A percentile compares a stretch with the other conserved stretches of the same genome.
phyloP scores from a whole-genome alignment of 2,113 vertebrate genomes.

The Salvator merianae region DNA sequence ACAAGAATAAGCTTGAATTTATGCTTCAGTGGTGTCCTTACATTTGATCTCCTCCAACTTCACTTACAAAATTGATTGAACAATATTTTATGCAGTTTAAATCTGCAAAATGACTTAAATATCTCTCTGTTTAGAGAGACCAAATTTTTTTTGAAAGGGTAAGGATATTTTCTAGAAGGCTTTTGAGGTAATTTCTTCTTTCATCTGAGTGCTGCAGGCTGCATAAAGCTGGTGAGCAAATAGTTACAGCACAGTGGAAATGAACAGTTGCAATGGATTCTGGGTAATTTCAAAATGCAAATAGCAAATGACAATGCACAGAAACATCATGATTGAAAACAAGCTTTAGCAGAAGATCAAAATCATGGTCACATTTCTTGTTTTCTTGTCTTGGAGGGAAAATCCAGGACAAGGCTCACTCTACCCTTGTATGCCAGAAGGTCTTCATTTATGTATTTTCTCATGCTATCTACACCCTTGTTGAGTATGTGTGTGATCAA shows the following conservation, averaged over 20 bases:
- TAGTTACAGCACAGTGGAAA: background rate
- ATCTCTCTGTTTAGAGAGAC: background rate
- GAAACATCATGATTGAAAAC: background rate
- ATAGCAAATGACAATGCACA: background rate
- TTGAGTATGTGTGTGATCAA: too few relatives aligned
- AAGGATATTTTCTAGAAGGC: background rate
- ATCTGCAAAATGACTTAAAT: constrained; percentile 23
- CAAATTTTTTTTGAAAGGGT: background rate
- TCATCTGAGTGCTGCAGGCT: background rate
- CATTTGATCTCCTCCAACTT: constrained; percentile 20
- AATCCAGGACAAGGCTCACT: background rate
- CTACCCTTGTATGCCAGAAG: too few relatives aligned
- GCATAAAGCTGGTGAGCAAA: constrained; percentile 11
- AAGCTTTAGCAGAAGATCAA: background rate
- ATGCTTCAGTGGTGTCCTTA: background rate
- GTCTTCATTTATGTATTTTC: too few relatives aligned
- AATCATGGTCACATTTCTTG: background rate
- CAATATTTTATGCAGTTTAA: constrained; percentile 13
- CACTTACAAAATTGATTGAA: background rate
- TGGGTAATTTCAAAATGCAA: constrained; percentile 1
- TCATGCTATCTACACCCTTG: too few relatives aligned
- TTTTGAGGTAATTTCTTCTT: background rate
- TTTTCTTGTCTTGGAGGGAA: background rate
- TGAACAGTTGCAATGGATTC: background rate
- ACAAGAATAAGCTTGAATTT: constrained; percentile 3